Conservation (phyloP, 2,113 vertebrate species). For the Mustela lutreola region DNA sequence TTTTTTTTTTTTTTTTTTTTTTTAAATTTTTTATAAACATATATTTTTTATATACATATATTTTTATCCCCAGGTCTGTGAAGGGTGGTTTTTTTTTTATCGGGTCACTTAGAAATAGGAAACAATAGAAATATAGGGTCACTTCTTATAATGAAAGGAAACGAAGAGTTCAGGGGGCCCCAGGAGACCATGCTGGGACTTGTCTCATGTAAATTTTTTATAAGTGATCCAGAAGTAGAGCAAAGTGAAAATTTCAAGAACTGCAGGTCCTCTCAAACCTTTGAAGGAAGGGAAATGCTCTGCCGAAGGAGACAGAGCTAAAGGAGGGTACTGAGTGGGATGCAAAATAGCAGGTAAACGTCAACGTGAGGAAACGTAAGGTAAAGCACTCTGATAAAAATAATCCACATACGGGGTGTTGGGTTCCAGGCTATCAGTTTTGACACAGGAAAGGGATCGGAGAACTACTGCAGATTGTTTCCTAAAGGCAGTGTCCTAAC, state of each 20-base stretch:
- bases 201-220: slow-evolving; percentile 73
- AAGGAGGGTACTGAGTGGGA: slow-evolving; percentile 6
- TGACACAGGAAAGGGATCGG: slow-evolving; percentile 60
- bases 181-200: slow-evolving; percentile 55
- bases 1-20: too few species aligned
- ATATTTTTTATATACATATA: too few species aligned
- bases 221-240: slow-evolving; percentile 72
- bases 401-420: slow-evolving; percentile 37
- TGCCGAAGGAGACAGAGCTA: not conserved
- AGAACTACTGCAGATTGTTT: slow-evolving; percentile 22
- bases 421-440: slow-evolving; percentile 66
- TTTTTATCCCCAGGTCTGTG: too few species aligned
- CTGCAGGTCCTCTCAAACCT: not conserved
- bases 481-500: slow-evolving; percentile 48
- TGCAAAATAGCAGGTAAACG: slow-evolving; percentile 3
- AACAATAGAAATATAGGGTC: slow-evolving; percentile 49
- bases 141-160: slow-evolving; percentile 40
- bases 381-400: slow-evolving; percentile 48
- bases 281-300: slow-evolving; percentile 34
- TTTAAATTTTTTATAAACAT: too few species aligned
- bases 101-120: slow-evolving; percentile 21
- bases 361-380: slow-evolving; percentile 40
- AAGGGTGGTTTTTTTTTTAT: not conserved
- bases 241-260: slow-evolving; percentile 62
- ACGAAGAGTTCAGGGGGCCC: slow-evolving; percentile 43